These are phyloP conservation scores for Leistus spinibarbis DNA, from an alignment of 2,888 invertebrate genomes.

Conservation along the genomic window DNA sequence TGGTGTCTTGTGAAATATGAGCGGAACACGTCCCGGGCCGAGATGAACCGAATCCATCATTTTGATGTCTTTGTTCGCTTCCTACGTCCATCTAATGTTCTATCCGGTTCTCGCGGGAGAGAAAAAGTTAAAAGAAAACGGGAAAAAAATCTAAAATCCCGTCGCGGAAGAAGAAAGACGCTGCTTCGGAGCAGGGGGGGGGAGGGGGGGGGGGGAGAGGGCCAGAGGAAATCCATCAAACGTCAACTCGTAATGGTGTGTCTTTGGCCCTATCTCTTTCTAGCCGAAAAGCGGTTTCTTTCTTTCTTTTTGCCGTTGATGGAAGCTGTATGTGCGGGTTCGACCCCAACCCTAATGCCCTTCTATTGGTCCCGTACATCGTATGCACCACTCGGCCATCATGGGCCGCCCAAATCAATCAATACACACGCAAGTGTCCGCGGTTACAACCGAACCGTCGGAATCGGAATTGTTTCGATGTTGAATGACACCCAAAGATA, in stretches of 20 bases:
- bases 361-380: slow-evolving; percentile 33
- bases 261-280: slow-evolving; percentile 45
- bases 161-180: slow-evolving; percentile 16
- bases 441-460: slow-evolving; percentile 5
- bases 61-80: slow-evolving; percentile 61
- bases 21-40: slow-evolving; percentile 60
- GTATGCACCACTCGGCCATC: slow-evolving; percentile 24
- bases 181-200: neutral
- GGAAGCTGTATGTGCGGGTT: slow-evolving; percentile 1
- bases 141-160: slow-evolving; percentile 54
- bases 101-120: slow-evolving; percentile 41
- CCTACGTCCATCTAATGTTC: slow-evolving; percentile 49
- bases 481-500: neutral
- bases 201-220: slow-evolving; percentile 47
- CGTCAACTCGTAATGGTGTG: slow-evolving; percentile 55
- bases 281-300: neutral
- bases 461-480: neutral
- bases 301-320: slow-evolving; percentile 1
- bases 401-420: slow-evolving; percentile 37
- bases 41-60: slow-evolving; percentile 61
- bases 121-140: slow-evolving; percentile 53
- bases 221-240: slow-evolving; percentile 53
- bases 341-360: slow-evolving; percentile 16
- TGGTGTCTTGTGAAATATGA: slow-evolving; percentile 56
- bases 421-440: slow-evolving; percentile 33